Conservation (phyloP, 2,113 vertebrate species). For the Melanocharis versteri region DNA sequence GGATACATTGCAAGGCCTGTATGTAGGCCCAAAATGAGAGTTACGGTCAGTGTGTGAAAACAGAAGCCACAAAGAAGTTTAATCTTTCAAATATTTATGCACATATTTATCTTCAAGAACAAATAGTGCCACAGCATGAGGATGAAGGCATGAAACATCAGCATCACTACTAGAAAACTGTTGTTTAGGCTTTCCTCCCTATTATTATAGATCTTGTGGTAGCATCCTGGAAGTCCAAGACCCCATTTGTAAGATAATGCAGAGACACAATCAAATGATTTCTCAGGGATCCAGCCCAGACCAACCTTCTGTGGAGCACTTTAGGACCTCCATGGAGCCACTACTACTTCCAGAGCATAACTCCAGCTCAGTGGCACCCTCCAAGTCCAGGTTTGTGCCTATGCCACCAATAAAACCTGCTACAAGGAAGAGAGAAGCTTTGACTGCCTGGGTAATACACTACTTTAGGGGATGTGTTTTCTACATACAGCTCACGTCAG, state of each 20-base stretch:
- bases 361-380: rapidly evolving
- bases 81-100: neutral
- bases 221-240: neutral
- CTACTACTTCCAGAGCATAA: neutral
- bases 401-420: neutral
- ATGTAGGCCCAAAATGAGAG: neutral
- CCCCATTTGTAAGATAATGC: neutral
- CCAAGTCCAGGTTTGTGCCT: rapidly evolving
- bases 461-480: neutral
- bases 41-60: neutral
- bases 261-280: rapidly evolving
- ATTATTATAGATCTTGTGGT: neutral
- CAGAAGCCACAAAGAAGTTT: neutral
- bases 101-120: neutral
- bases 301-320: neutral
- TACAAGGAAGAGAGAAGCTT: rapidly evolving
- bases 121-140: neutral
- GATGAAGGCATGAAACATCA: neutral
- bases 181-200: neutral
- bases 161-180: neutral
- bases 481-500: neutral
- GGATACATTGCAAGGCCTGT: neutral
- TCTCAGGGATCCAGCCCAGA: neutral
- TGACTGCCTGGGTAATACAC: neutral
- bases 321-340: rapidly evolving